Evolutionary conservation across 2,888 invertebrate species (phyloP).

Genomic region (Hoplodrina blanda): DNA sequence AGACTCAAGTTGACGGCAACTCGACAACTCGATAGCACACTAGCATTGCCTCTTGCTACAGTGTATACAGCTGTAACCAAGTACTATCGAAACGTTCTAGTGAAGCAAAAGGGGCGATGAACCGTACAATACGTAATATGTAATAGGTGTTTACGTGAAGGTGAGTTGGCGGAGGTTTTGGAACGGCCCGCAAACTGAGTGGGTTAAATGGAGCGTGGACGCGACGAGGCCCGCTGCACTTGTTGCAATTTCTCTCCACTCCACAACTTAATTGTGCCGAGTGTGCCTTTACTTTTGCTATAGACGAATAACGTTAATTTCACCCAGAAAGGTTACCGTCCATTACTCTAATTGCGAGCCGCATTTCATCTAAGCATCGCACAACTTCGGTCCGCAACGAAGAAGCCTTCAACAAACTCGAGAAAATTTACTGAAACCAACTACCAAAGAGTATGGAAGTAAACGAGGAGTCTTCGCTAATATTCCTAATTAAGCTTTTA

Average conservation of each 20-base stretch:
- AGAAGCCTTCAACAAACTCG: slow-evolving; percentile 84
- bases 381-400: slow-evolving; percentile 82
- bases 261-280: slow-evolving; percentile 85
- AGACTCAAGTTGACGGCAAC: slow-evolving; percentile 66
- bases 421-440: slow-evolving; percentile 84
- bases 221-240: slow-evolving; percentile 83
- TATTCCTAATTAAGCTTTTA: slow-evolving; percentile 90
- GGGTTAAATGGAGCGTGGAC: slow-evolving; percentile 87
- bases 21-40: slow-evolving; percentile 62
- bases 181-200: slow-evolving; percentile 79
- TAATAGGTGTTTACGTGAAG: slow-evolving; percentile 74
- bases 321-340: slow-evolving; percentile 83
- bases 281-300: slow-evolving; percentile 83
- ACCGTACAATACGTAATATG: slow-evolving; percentile 56
- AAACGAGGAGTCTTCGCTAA: slow-evolving; percentile 86
- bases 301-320: slow-evolving; percentile 87
- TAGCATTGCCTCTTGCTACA: slow-evolving; percentile 45
- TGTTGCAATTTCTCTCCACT: slow-evolving; percentile 88
- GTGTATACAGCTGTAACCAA: slow-evolving; percentile 27
- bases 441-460: slow-evolving; percentile 85
- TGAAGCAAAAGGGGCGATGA: slow-evolving; percentile 57
- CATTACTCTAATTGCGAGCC: slow-evolving; percentile 90
- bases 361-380: slow-evolving; percentile 88
- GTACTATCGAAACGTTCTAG: slow-evolving; percentile 36
- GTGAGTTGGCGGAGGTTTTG: slow-evolving; percentile 75